phyloP scores from a whole-genome alignment of 1,140 invertebrate species.

The Atta texana region DNA sequence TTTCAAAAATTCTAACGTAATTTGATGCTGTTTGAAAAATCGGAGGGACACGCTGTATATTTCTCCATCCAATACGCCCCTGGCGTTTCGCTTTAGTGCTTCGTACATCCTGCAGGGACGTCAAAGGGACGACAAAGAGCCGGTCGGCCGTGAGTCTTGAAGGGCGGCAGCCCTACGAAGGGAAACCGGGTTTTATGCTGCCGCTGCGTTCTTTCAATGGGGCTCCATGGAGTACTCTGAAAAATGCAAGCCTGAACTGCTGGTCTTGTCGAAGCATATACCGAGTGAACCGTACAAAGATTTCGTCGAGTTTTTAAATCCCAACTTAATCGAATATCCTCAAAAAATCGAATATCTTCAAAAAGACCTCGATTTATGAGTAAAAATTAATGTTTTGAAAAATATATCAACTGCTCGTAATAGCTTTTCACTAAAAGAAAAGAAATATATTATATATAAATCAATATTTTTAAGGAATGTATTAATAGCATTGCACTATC shows the following conservation, averaged over 20 bases:
- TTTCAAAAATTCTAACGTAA: not conserved
- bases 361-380: not conserved
- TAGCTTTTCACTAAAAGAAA: not conserved
- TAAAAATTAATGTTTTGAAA: not conserved
- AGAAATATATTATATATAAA: not conserved
- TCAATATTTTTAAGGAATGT: constrained; percentile 11
- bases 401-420: constrained; percentile 1
- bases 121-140: constrained; percentile 56
- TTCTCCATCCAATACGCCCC: constrained; percentile 21
- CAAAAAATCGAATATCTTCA: too few species aligned
- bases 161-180: constrained; percentile 52
- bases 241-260: constrained; percentile 45
- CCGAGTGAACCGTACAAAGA: not conserved
- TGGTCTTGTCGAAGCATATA: not conserved
- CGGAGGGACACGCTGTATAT: not conserved
- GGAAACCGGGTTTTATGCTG: constrained; percentile 35
- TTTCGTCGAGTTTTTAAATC: not conserved
- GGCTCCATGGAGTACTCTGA: constrained; percentile 28
- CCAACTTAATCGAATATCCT: constrained; percentile 5
- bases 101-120: constrained; percentile 50
- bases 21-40: not conserved
- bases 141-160: constrained; percentile 43
- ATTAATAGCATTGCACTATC: not conserved
- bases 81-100: constrained; percentile 42
- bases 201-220: constrained; percentile 19